Conservation (phyloP, 2,888 invertebrate species). For the Neocrepidodera transversa region DNA sequence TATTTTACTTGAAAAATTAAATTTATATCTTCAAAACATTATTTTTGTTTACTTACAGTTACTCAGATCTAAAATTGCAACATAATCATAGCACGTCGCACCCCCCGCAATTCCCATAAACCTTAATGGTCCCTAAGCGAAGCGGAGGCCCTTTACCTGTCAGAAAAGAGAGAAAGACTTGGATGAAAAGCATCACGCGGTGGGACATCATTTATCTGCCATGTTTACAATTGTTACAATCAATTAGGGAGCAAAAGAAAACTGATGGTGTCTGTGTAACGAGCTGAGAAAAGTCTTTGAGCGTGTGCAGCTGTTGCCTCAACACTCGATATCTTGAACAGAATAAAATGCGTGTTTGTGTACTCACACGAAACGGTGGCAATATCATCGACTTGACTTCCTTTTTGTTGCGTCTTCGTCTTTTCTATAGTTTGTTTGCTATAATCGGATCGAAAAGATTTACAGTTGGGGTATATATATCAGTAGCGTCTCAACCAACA, state of each 20-base stretch:
- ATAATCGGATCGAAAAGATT: too few relatives aligned
- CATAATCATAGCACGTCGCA: background rate
- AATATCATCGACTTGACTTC: conserved; percentile 29
- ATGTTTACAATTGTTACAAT: conserved; percentile 34
- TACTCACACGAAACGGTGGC: conserved; percentile 3
- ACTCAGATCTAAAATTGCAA: background rate
- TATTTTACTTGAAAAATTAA: too few relatives aligned
- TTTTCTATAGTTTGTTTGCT: background rate
- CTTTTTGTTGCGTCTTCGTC: conserved; percentile 9
- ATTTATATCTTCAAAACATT: too few relatives aligned
- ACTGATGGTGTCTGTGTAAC: conserved; percentile 35
- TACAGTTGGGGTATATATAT: too few relatives aligned
- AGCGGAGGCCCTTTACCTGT: background rate
- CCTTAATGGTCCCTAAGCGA: background rate
- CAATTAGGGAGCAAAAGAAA: conserved; percentile 37
- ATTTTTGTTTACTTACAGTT: background rate
- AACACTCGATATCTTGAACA: conserved; percentile 22
- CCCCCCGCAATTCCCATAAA: background rate
- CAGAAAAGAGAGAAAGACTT: conserved; percentile 8
- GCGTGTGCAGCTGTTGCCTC: conserved; percentile 30
- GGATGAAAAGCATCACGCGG: conserved; percentile 20
- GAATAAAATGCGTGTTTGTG: conserved; percentile 12
- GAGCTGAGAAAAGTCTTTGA: conserved; percentile 36
- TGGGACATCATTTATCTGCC: conserved; percentile 34
- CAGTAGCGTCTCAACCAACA: too few relatives aligned